A percentile compares a stretch with the other conserved stretches of the same genome.
Evolutionary conservation across 2,888 invertebrate species (phyloP).

Genomic region (Erannis defoliaria): DNA sequence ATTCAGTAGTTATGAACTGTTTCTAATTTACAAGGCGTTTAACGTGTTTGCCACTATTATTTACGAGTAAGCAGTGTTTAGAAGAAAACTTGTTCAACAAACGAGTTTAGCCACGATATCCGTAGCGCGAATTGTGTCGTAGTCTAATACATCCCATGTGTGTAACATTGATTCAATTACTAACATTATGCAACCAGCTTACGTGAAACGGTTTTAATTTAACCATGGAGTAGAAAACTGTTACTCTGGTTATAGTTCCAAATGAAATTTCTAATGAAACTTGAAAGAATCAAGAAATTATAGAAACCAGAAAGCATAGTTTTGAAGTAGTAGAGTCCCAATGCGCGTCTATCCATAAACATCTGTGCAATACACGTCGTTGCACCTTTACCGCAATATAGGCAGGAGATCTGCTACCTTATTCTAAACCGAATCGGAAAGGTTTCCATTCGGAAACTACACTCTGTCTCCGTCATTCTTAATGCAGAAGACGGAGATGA

Average conservation of each 20-base stretch:
- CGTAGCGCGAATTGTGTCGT: constrained; percentile 4
- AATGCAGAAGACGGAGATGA: too few relatives aligned
- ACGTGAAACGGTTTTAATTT: constrained; percentile 8
- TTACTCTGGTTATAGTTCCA: neutral
- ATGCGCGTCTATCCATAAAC: too few relatives aligned
- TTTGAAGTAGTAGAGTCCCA: too few relatives aligned
- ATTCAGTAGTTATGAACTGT: too few relatives aligned
- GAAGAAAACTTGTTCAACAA: constrained; percentile 3
- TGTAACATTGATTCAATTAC: constrained; percentile 22
- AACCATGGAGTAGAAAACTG: constrained; percentile 1
- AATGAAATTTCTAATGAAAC: neutral
- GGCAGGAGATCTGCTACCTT: too few relatives aligned
- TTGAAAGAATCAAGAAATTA: neutral
- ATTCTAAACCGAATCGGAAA: too few relatives aligned
- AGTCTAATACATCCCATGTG: constrained; percentile 6
- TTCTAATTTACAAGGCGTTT: too few relatives aligned
- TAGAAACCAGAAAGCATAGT: neutral
- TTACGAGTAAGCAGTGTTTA: too few relatives aligned
- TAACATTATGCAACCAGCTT: constrained; percentile 9
- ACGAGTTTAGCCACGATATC: constrained; percentile 9
- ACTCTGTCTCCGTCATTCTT: too few relatives aligned
- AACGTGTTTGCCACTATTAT: neutral
- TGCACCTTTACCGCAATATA: too few relatives aligned
- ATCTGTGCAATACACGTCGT: too few relatives aligned
- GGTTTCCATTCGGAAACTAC: too few relatives aligned